A percentile compares a stretch with the other conserved stretches of the same genome.
phyloP scores from a whole-genome alignment of 2,797 vertebrate species.

The Microtus agrestis region DNA sequence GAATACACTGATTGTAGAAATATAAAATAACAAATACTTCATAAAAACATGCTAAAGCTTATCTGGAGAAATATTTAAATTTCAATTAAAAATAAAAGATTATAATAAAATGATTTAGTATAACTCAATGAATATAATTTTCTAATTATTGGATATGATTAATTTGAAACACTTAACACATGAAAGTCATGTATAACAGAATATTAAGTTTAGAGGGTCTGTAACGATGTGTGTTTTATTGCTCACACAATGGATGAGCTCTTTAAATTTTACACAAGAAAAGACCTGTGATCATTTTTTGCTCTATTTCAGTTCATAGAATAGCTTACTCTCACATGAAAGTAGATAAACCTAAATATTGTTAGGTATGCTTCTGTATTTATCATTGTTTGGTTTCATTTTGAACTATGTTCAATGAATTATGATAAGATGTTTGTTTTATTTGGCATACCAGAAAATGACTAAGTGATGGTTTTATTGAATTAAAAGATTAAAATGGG shows the following conservation, averaged over 20 bases:
- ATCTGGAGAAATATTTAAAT: not conserved
- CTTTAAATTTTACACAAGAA: not conserved
- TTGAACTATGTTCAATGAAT: not conserved
- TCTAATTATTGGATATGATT: not conserved
- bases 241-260: not conserved
- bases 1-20: not conserved
- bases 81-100: slow-evolving; percentile 7
- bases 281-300: not conserved
- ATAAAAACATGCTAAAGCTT: not conserved
- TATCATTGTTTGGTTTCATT: not conserved
- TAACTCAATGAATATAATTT: slow-evolving; percentile 43
- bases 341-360: not conserved
- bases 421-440: not conserved
- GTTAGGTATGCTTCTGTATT: not conserved
- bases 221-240: not conserved
- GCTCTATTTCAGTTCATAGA: not conserved
- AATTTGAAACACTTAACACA: not conserved
- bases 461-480: not conserved
- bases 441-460: not conserved
- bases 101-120: slow-evolving; percentile 60
- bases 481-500: not conserved
- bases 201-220: not conserved
- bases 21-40: slow-evolving; percentile 38
- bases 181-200: not conserved
- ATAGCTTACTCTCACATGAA: not conserved